Evolutionary conservation across 2,888 invertebrate species (phyloP).

Genomic region (Temnothorax ravouxi): DNA sequence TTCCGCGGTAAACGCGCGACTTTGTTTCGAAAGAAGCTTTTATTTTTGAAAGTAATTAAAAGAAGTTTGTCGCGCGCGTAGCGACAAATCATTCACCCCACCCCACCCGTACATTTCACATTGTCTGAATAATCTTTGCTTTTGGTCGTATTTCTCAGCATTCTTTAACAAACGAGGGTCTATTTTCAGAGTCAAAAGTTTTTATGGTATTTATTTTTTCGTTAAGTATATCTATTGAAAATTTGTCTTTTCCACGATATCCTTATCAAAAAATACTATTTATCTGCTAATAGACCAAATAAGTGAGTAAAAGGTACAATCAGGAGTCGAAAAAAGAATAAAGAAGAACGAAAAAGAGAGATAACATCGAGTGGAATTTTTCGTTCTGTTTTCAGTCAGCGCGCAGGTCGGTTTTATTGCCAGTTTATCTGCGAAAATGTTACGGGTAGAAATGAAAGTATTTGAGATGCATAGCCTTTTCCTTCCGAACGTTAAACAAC

Average conservation of each 20-base stretch:
- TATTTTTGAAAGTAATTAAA: not conserved
- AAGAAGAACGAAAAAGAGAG: not conserved
- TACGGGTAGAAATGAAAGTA: conserved; percentile 24
- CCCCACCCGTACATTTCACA: not conserved
- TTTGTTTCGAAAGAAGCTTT: not conserved
- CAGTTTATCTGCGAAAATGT: conserved; percentile 37
- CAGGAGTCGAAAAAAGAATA: not conserved
- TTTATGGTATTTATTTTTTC: not conserved
- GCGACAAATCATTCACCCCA: not conserved
- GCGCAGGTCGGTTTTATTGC: conserved; percentile 25
- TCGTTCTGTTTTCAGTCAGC: not conserved
- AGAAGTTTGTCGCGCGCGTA: not conserved
- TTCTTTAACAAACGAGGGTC: too few relatives aligned
- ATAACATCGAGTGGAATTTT: not conserved
- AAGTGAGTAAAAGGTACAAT: not conserved
- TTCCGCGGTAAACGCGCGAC: too few relatives aligned
- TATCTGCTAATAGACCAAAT: not conserved
- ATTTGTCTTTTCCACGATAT: not conserved
- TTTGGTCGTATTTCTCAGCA: not conserved
- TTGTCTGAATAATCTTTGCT: not conserved
- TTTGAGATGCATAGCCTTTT: conserved; percentile 25
- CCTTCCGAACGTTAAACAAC: conserved; percentile 31
- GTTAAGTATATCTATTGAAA: not conserved
- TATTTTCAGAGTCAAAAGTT: not conserved
- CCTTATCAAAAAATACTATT: not conserved